phyloP scores from a whole-genome alignment of 2,888 invertebrate genomes.

The Crioceris asparagi region DNA sequence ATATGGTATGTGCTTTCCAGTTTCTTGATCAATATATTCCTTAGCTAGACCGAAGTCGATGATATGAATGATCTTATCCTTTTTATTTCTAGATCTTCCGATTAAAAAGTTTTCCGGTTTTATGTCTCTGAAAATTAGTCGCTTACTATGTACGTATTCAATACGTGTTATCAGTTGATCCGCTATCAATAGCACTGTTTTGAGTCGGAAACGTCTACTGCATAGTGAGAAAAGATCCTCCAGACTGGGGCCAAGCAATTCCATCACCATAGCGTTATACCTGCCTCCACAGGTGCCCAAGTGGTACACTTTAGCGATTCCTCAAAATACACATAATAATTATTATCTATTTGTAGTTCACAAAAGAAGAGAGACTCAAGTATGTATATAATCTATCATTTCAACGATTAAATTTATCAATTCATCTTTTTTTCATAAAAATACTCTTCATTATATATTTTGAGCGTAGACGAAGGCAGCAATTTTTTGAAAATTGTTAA shows the following conservation, averaged over 20 bases:
- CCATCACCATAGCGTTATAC: conserved; percentile 65
- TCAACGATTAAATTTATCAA: too few species aligned
- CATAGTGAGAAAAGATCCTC: conserved; percentile 65
- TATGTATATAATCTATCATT: too few species aligned
- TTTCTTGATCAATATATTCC: conserved; percentile 99
- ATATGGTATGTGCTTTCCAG: conserved; percentile 99
- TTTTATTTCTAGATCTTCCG: conserved; percentile 92
- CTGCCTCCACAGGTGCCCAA: conserved; percentile 61
- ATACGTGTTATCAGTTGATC: conserved; percentile 80
- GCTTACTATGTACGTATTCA: conserved; percentile 98
- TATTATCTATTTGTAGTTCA: too few species aligned
- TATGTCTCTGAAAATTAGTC: conserved; percentile 98
- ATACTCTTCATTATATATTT: too few species aligned
- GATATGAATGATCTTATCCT: conserved; percentile 98
- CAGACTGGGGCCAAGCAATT: conserved; percentile 59
- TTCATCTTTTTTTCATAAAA: too few species aligned
- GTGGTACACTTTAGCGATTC: conserved; percentile 62
- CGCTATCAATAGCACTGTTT: conserved; percentile 63
- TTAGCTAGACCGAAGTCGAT: conserved; percentile 99
- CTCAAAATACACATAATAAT: conserved; percentile 31
- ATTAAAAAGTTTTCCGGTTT: conserved; percentile 99
- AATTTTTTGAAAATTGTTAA: too few species aligned
- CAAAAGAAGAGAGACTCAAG: too few species aligned
- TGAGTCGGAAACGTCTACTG: conserved; percentile 57
- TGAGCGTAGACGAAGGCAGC: too few species aligned